Conservation (phyloP, 2,797 vertebrate genomes). For the Pachyuromys duprasi region DNA sequence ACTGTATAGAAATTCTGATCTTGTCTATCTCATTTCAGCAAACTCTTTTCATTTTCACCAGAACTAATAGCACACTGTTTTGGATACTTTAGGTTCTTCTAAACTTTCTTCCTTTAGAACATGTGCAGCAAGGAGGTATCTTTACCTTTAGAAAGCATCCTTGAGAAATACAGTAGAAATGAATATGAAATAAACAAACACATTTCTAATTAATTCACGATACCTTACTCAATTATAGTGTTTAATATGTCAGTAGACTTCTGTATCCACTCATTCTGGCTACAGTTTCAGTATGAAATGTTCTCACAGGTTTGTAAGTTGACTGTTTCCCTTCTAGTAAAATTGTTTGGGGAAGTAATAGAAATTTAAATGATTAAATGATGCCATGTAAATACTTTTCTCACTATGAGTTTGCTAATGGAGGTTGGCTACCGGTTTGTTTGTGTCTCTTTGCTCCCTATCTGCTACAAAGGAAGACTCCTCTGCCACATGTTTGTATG, state of each 20-base stretch:
- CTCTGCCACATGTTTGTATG: background rate
- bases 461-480: background rate
- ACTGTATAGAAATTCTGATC: background rate
- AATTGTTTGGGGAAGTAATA: background rate
- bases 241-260: background rate
- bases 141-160: background rate
- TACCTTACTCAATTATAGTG: background rate
- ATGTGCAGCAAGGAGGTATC: background rate
- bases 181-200: background rate
- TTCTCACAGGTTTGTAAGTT: background rate
- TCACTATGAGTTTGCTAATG: background rate
- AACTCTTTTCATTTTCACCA: background rate
- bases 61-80: background rate
- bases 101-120: conserved; percentile 7
- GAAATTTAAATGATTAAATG: background rate
- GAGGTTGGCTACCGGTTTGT: background rate
- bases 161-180: background rate
- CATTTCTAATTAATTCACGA: conserved; percentile 29
- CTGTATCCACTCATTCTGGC: too few species aligned
- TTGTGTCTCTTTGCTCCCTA: background rate
- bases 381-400: background rate
- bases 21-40: background rate
- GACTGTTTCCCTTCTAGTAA: background rate
- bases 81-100: background rate
- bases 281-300: background rate